phyloP scores from a whole-genome alignment of 2,888 invertebrate species.

The Callimorpha dominula region DNA sequence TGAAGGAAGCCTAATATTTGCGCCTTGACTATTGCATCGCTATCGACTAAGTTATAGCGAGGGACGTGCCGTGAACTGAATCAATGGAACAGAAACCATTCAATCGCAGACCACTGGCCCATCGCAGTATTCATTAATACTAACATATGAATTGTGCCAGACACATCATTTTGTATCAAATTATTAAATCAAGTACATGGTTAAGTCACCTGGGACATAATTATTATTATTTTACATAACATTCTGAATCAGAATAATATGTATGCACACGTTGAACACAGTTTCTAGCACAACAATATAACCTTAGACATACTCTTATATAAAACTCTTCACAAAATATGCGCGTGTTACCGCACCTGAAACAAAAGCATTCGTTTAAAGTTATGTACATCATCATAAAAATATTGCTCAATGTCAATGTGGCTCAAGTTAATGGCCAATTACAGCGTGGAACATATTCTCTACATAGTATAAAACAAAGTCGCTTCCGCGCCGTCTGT shows the following conservation, averaged over 20 bases:
- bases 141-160: not conserved
- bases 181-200: not conserved
- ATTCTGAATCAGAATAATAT: conserved; percentile 20
- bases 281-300: conserved; percentile 18
- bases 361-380: conserved; percentile 32
- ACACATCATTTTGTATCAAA: not conserved
- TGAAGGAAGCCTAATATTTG: not conserved
- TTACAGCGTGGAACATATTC: too few species aligned
- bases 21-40: not conserved
- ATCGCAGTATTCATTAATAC: too few species aligned
- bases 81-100: not conserved
- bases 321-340: conserved; percentile 53
- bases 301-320: conserved; percentile 37
- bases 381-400: not conserved
- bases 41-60: not conserved
- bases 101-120: too few species aligned
- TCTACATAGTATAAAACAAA: too few species aligned
- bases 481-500: too few species aligned
- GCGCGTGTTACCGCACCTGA: conserved; percentile 50
- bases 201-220: conserved; percentile 28
- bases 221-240: conserved; percentile 28
- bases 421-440: too few species aligned
- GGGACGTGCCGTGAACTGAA: not conserved
- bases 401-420: too few species aligned
- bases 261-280: conserved; percentile 17